Evolutionary conservation across 2,888 invertebrate genomes (phyloP), one percentile per base, ranked within the genome.

Genomic region (Cremastinae sp.): DNA sequence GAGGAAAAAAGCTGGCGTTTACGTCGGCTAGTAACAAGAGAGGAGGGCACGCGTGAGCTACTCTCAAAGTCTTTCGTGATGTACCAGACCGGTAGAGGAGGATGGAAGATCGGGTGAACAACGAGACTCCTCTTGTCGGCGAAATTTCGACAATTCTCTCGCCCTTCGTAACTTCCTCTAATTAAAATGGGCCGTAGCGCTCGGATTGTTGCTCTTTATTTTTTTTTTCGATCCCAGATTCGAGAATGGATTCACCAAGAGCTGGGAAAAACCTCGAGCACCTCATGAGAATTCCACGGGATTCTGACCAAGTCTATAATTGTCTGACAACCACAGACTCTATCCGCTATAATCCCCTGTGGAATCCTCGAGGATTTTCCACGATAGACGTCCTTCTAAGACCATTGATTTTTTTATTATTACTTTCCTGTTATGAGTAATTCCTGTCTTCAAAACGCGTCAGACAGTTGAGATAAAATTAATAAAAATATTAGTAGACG

Each of bases 151-250:
- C 79, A 80, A 78, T 79, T 81, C 75, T 78, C 79, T 84, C 81
- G 77, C 80, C 84, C 84, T 87, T 88, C 86, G 88, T 86, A 88
- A 88, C 84, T 85, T 88, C 88, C 88, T 87, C 76, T 84, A 86
- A 87, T 88, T 87, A 87, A 86, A 86, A 85, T 84, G 81, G 85
- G 82, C 81, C 80, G 81, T 79, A 87, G 64, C 64, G 74, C n/a
- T 49, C 56, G 83, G 81, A 88, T 87, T 87, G 87, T 88, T 87
- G 79, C 77, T 73, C 41, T 53, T 78, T 76, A 75, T 71, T 66
- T 81, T 82, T 80, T 49, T 28, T 64, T 55, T 45, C 14, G n/a
- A 66, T 59, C 53, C 49, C 35, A 45, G 47, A 61, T 62, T 22
- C 61, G 43, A 22, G 56, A 16, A 16, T 28, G 43, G 58, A 45